Conservation (phyloP, 2,888 invertebrate species). For the Hydropsyche betteni region DNA sequence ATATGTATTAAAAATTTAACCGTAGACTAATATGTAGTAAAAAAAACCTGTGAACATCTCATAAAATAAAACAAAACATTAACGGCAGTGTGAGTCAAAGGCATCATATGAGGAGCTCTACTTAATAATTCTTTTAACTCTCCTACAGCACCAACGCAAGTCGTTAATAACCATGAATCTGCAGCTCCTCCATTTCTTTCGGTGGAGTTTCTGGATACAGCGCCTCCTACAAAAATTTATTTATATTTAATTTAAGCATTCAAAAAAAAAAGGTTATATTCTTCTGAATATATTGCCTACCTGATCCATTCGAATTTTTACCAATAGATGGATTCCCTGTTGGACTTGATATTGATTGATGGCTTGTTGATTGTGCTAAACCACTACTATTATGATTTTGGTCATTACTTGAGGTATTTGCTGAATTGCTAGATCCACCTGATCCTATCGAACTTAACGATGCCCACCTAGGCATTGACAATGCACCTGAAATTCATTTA, state of each 20-base stretch:
- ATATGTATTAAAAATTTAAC: conserved; percentile 3
- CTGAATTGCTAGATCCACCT: conserved; percentile 59
- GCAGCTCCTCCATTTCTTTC: conserved; percentile 54
- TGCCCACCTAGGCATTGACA: conserved; percentile 86
- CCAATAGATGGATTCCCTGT: conserved; percentile 60
- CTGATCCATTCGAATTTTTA: conserved; percentile 51
- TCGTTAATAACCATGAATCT: conserved; percentile 81
- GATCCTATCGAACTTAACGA: conserved; percentile 73
- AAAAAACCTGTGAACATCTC: conserved; percentile 82
- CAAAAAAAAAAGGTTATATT: background rate
- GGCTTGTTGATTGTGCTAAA: conserved; percentile 54
- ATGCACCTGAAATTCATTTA: conserved; percentile 65
- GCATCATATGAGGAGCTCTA: conserved; percentile 67
- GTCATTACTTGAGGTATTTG: conserved; percentile 50
- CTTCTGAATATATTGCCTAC: conserved; percentile 42
- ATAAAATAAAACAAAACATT: conserved; percentile 89
- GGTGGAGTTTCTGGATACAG: conserved; percentile 32
- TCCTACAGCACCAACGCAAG: conserved; percentile 85
- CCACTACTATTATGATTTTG: conserved; percentile 48
- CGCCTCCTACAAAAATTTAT: conserved; percentile 26
- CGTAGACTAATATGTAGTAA: background rate
- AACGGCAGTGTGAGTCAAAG: conserved; percentile 69
- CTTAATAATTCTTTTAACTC: conserved; percentile 81
- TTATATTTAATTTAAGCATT: background rate
- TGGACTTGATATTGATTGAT: conserved; percentile 60